Evolutionary conservation across 2,888 invertebrate species (phyloP).

Genomic region (Mimachlamys varia): DNA sequence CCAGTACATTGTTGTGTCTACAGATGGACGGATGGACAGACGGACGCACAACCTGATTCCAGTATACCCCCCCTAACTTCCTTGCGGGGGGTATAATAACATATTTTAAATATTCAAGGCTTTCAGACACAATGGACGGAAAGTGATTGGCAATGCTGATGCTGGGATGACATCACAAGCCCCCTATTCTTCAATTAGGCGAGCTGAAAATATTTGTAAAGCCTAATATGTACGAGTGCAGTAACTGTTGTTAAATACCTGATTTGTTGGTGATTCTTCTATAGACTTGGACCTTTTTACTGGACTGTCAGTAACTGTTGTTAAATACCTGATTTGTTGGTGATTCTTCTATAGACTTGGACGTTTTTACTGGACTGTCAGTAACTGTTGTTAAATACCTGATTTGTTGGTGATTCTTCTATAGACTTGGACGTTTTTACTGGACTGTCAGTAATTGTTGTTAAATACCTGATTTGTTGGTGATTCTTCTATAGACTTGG

Average conservation of each 20-base stretch:
- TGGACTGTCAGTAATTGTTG: conserved; percentile 55
- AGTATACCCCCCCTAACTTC: no score
- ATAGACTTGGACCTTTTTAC: conserved; percentile 65
- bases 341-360: conserved; percentile 62
- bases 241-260: conserved; percentile 24
- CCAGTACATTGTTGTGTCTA: no score
- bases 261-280: conserved; percentile 54
- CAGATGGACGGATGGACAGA: no score
- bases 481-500: conserved; percentile 62
- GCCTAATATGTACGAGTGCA: no score
- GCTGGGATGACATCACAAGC: no score
- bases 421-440: conserved; percentile 65
- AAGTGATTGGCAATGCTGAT: no score
- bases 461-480: conserved; percentile 47
- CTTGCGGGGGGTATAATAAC: no score
- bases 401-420: conserved; percentile 54
- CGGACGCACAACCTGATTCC: no score
- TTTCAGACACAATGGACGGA: no score
- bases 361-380: conserved; percentile 62
- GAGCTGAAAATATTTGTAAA: no score
- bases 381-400: conserved; percentile 44
- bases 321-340: conserved; percentile 47
- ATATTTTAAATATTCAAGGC: no score
- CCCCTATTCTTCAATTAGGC: no score
- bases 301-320: conserved; percentile 55